A percentile compares a stretch with the other conserved stretches of the same genome.
Conservation (phyloP, 2,113 vertebrate species). For the Microtus pennsylvanicus region DNA sequence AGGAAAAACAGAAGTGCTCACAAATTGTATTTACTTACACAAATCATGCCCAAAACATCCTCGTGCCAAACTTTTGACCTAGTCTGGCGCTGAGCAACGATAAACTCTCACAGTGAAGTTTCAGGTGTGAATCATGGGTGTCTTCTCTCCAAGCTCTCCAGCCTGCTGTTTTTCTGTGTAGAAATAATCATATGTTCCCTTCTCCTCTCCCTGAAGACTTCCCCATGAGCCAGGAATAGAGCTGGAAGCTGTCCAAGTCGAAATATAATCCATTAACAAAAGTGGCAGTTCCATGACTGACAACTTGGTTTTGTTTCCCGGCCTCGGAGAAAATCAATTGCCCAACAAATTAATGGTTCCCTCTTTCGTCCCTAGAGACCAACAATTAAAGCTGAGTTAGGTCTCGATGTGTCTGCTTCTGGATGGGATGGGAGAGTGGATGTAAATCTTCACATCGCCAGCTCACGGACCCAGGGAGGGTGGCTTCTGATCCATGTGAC, state of each 20-base stretch:
- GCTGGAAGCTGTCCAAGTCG: constrained; percentile 57
- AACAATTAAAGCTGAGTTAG: constrained; percentile 45
- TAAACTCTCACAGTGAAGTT: constrained; percentile 48
- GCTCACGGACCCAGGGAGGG: not conserved
- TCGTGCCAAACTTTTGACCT: constrained; percentile 50
- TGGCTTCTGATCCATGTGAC: not conserved
- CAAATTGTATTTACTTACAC: constrained; percentile 9
- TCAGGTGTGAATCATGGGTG: not conserved
- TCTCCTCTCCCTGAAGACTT: constrained; percentile 8
- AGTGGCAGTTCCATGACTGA: not conserved
- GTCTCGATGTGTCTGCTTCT: constrained; percentile 47
- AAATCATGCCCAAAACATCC: not conserved
- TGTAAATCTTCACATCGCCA: constrained; percentile 32
- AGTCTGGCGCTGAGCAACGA: constrained; percentile 8
- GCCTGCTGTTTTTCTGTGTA: constrained; percentile 35
- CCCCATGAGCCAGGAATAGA: constrained; percentile 64
- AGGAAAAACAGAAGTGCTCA: constrained; percentile 20
- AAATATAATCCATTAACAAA: constrained; percentile 66
- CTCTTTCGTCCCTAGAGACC: constrained; percentile 61
- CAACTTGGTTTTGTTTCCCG: constrained; percentile 59
- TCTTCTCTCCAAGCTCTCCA: not conserved
- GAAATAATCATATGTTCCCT: not conserved
- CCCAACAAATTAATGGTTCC: constrained; percentile 57
- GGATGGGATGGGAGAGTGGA: not conserved
- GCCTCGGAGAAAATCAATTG: constrained; percentile 68